Evolutionary conservation across 1,140 invertebrate genomes (phyloP).

Genomic region (Drosophila rufa): DNA sequence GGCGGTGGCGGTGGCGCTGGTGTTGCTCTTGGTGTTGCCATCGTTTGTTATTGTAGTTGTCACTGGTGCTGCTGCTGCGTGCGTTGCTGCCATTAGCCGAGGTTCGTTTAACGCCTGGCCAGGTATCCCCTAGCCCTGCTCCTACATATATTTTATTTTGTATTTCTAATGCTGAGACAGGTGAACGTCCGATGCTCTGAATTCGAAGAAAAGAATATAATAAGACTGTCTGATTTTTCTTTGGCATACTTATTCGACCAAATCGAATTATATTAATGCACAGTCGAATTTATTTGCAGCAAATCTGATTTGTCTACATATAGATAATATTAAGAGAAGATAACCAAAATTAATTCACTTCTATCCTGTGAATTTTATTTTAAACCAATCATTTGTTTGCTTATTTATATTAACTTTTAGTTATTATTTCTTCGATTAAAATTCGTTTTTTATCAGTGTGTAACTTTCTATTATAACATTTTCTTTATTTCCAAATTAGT

Average conservation of each 20-base stretch:
- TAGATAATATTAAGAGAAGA: neutral
- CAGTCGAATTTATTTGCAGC: neutral
- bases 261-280: slow-evolving; percentile 4
- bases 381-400: neutral
- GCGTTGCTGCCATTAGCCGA: slow-evolving; percentile 64
- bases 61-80: slow-evolving; percentile 48
- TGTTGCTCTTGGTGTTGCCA: slow-evolving; percentile 15
- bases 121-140: slow-evolving; percentile 1
- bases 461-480: neutral
- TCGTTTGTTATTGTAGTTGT: slow-evolving; percentile 16
- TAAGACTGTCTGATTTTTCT: slow-evolving; percentile 10
- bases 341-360: too few relatives aligned
- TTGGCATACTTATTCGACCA: slow-evolving; percentile 7
- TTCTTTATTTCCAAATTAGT: neutral
- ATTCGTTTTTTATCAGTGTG: neutral
- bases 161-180: slow-evolving; percentile 21
- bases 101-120: slow-evolving; percentile 68
- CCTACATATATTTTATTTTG: neutral
- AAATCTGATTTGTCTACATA: neutral
- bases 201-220: neutral
- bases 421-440: rapidly evolving
- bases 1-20: neutral
- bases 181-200: slow-evolving; percentile 22
- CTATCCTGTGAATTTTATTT: too few relatives aligned
- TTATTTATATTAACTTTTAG: neutral